phyloP scores from a whole-genome alignment of 2,113 vertebrate species.

The Cacatua alba region DNA sequence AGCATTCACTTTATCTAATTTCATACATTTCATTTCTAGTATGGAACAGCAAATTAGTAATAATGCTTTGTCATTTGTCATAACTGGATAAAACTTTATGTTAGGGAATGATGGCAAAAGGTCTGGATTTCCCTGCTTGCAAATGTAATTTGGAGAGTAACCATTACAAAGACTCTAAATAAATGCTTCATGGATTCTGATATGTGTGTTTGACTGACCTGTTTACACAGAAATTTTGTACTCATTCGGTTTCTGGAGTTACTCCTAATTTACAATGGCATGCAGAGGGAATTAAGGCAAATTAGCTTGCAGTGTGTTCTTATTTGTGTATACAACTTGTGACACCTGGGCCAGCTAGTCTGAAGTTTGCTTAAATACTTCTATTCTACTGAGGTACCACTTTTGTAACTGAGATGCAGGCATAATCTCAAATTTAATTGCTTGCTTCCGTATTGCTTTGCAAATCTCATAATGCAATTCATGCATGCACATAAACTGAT shows the following conservation, averaged over 20 bases:
- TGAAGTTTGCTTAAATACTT: neutral
- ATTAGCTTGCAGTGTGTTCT: neutral
- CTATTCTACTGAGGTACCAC: neutral
- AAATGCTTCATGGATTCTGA: neutral
- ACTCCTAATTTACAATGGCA: neutral
- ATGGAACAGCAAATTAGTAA: neutral
- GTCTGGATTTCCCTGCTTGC: neutral
- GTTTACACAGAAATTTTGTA: neutral
- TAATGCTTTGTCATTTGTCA: neutral
- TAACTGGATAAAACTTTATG: neutral
- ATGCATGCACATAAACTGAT: neutral
- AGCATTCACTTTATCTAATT: neutral
- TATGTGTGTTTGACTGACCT: neutral
- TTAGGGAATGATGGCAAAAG: neutral
- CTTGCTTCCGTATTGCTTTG: neutral
- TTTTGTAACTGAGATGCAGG: neutral
- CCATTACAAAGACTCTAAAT: neutral
- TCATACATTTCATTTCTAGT: neutral
- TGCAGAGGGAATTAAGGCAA: neutral
- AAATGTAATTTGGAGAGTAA: neutral
- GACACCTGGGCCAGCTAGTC: neutral
- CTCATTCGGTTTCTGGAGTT: neutral
- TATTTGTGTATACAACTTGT: neutral
- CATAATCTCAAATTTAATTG: neutral
- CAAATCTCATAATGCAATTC: neutral